A percentile compares a stretch with the other conserved stretches of the same genome.
phyloP scores from a whole-genome alignment of 2,888 invertebrate genomes.

The Calliphora vomitoria region DNA sequence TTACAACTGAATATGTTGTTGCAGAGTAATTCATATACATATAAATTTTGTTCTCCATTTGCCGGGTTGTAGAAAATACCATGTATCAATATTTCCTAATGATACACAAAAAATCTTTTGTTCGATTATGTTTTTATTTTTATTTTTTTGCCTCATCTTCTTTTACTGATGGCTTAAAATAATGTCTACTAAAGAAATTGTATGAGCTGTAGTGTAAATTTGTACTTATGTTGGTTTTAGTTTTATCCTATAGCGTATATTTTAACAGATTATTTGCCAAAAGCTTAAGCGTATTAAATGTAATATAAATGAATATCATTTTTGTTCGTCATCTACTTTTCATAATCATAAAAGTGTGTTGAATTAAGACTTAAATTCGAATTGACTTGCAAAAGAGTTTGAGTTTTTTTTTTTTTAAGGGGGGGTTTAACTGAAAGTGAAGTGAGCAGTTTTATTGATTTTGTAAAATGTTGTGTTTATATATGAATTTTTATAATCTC shows the following conservation, averaged over 20 bases:
- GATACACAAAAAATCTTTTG: constrained; percentile 36
- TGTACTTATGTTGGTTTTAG: constrained; percentile 19
- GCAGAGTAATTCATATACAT: not conserved
- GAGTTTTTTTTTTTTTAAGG: not conserved
- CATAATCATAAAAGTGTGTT: not conserved
- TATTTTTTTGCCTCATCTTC: not conserved
- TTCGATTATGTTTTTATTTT: not conserved
- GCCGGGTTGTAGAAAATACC: not conserved
- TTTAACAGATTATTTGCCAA: constrained; percentile 23
- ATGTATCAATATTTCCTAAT: constrained; percentile 45
- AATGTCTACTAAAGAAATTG: constrained; percentile 46
- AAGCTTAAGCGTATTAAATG: constrained; percentile 32
- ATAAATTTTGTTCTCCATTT: not conserved
- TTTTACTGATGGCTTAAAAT: constrained; percentile 40
- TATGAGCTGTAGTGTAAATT: constrained; percentile 30
- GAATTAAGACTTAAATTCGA: not conserved
- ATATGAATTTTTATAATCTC: too few relatives aligned
- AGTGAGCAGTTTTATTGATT: too few relatives aligned
- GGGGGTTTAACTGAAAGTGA: too few relatives aligned
- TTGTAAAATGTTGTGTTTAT: too few relatives aligned
- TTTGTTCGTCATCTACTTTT: constrained; percentile 1
- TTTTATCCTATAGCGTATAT: not conserved
- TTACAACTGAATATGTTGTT: constrained; percentile 10
- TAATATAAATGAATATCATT: constrained; percentile 14
- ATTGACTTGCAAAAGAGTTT: not conserved